Evolutionary conservation across 2,113 vertebrate species (phyloP).

Genomic region (Corapipo altera): DNA sequence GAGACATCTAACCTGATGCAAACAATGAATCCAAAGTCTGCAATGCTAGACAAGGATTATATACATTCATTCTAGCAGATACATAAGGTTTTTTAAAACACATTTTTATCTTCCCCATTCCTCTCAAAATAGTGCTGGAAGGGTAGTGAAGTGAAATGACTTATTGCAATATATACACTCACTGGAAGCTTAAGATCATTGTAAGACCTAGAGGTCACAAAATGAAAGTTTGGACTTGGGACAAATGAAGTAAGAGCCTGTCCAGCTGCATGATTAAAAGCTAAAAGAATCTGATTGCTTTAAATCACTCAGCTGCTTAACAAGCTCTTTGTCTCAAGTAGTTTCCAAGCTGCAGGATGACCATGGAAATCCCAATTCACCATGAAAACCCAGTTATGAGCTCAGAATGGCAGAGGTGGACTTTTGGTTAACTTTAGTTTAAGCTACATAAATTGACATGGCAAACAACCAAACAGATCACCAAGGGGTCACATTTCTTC

Average conservation of each 20-base stretch:
- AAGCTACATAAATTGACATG: not conserved
- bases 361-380: not conserved
- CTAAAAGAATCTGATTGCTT: conserved; percentile 11
- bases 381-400: not conserved
- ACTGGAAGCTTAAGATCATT: not conserved
- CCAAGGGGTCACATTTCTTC: not conserved
- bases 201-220: not conserved
- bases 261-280: conserved; percentile 16
- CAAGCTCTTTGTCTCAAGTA: not conserved
- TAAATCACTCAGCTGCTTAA: conserved; percentile 19
- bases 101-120: not conserved
- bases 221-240: not conserved
- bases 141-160: not conserved
- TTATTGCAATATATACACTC: not conserved
- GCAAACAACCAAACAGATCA: not conserved
- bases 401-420: not conserved
- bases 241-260: not conserved
- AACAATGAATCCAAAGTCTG: not conserved
- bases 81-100: not conserved
- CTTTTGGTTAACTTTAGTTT: not conserved
- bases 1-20: not conserved
- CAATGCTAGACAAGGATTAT: not conserved
- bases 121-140: not conserved
- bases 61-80: not conserved
- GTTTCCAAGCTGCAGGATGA: not conserved